phyloP scores from a whole-genome alignment of 2,888 invertebrate species.

The Selenia dentaria region DNA sequence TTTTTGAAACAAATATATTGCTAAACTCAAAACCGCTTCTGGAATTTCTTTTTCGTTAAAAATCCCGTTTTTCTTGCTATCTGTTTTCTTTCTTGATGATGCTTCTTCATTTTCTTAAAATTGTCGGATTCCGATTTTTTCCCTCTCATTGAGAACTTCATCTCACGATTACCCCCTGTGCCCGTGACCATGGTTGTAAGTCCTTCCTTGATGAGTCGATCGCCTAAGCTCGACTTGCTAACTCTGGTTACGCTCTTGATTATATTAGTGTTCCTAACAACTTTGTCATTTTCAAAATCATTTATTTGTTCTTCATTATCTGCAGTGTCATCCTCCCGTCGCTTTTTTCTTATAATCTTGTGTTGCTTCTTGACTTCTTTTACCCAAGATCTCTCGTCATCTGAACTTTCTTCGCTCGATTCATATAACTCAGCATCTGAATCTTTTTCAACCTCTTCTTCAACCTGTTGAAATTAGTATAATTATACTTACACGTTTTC shows the following conservation, averaged over 20 bases:
- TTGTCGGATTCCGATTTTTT: constrained; percentile 80
- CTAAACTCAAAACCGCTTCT: constrained; percentile 46
- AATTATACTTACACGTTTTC: no score
- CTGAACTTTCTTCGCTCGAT: constrained; percentile 85
- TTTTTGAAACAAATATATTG: no score
- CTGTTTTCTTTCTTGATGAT: constrained; percentile 88
- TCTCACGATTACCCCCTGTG: constrained; percentile 90
- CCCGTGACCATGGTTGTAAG: constrained; percentile 73
- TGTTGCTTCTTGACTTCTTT: constrained; percentile 92
- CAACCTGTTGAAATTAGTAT: constrained; percentile 52
- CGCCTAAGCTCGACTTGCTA: constrained; percentile 88
- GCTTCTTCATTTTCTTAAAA: constrained; percentile 86
- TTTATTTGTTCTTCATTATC: constrained; percentile 48
- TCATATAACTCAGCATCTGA: constrained; percentile 82
- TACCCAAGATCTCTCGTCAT: constrained; percentile 92
- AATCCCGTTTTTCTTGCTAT: constrained; percentile 80
- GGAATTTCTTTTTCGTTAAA: constrained; percentile 62
- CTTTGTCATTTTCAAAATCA: constrained; percentile 57
- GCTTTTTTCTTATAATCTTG: constrained; percentile 81
- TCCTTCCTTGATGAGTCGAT: constrained; percentile 87
- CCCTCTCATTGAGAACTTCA: constrained; percentile 89
- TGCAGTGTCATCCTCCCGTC: constrained; percentile 55
- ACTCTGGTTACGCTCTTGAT: constrained; percentile 77
- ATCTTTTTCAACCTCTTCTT: constrained; percentile 68
- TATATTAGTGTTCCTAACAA: constrained; percentile 78